Percentiles rank a stretch among this genome's conserved stretches.
Conservation (phyloP, 2,888 invertebrate genomes). For the Mimas tiliae region DNA sequence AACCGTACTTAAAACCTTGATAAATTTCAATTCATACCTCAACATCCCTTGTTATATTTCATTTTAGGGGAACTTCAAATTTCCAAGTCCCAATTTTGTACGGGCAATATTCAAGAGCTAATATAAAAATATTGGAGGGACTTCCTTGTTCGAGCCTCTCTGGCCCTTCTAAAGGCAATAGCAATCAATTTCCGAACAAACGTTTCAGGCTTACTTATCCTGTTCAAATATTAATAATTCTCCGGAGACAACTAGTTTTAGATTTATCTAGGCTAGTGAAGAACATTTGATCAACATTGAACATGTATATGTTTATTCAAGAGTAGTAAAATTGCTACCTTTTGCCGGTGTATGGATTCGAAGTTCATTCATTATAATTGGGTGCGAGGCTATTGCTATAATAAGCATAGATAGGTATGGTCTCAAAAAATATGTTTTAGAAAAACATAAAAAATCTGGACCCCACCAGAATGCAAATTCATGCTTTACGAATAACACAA, state of each 20-base stretch:
- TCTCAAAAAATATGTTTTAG: too few relatives aligned
- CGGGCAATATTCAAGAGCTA: constrained; percentile 62
- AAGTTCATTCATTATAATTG: too few relatives aligned
- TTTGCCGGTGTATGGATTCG: too few relatives aligned
- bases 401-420: too few relatives aligned
- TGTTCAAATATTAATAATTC: constrained; percentile 18
- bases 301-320: not conserved
- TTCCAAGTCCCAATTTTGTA: constrained; percentile 53
- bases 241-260: not conserved
- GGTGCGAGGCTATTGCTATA: too few relatives aligned
- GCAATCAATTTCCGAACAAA: constrained; percentile 28
- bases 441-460: too few relatives aligned
- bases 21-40: constrained; percentile 47
- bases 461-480: too few relatives aligned
- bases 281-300: not conserved
- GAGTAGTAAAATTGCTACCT: not conserved
- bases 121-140: constrained; percentile 60
- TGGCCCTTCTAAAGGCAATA: constrained; percentile 52
- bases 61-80: constrained; percentile 48
- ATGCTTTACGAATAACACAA: too few relatives aligned
- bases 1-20: too few relatives aligned
- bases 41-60: constrained; percentile 51
- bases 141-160: constrained; percentile 42
- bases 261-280: not conserved
- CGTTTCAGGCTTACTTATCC: not conserved